Conservation (phyloP, 2,113 vertebrate genomes). For the Anolis sagrei region DNA sequence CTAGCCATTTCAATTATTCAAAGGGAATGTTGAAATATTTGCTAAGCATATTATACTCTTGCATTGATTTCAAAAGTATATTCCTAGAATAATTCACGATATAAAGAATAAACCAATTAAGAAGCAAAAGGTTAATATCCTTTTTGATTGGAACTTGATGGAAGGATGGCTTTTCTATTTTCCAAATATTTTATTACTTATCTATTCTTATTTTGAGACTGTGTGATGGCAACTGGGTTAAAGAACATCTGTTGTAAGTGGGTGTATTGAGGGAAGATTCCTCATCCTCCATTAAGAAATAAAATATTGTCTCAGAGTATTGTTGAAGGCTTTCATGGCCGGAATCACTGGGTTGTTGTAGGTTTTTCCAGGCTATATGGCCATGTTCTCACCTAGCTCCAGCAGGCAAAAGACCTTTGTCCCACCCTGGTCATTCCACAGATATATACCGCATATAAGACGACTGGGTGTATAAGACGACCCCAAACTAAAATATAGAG, state of each 20-base stretch:
- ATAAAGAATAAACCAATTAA: not conserved
- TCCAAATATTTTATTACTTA: slow-evolving; percentile 11
- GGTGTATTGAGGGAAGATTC: not conserved
- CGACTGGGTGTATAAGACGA: no score
- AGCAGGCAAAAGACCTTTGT: no score
- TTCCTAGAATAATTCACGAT: slow-evolving; percentile 12
- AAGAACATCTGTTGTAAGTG: not conserved
- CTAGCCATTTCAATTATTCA: not conserved
- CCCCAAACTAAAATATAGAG: no score
- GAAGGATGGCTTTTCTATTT: slow-evolving; percentile 40
- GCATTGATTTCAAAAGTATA: not conserved
- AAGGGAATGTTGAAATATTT: not conserved
- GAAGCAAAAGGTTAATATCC: slow-evolving; percentile 49
- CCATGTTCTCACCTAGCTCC: no score
- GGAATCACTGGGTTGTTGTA: no score
- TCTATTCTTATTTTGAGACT: not conserved
- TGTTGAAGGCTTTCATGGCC: no score
- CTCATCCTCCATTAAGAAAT: no score
- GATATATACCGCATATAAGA: no score
- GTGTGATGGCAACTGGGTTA: not conserved
- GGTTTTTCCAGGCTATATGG: no score
- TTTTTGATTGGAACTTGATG: slow-evolving; percentile 35
- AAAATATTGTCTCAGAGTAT: not conserved
- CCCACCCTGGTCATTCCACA: no score
- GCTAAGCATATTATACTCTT: not conserved